A percentile compares a stretch with the other conserved stretches of the same genome.
phyloP scores from a whole-genome alignment of 2,888 invertebrate species.

The Dendrolimus houi region DNA sequence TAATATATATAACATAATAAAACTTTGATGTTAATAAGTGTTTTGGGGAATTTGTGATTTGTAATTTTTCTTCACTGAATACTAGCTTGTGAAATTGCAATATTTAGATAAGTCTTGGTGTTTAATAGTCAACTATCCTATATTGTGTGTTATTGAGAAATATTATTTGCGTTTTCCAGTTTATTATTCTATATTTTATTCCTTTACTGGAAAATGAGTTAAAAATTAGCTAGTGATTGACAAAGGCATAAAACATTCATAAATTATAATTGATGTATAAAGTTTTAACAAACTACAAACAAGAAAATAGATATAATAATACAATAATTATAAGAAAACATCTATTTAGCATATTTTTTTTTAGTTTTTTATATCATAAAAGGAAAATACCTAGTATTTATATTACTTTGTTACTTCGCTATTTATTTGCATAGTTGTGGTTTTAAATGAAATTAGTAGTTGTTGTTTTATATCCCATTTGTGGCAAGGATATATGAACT shows the following conservation, averaged over 20 bases:
- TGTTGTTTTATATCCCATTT: background rate
- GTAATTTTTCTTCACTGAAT: background rate
- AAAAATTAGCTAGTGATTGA: too few species aligned
- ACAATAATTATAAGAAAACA: constrained; percentile 10
- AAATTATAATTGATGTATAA: too few species aligned
- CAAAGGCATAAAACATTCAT: too few species aligned
- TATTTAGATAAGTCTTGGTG: background rate
- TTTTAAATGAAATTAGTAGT: constrained; percentile 7
- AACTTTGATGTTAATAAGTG: background rate
- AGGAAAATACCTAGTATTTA: constrained; percentile 15
- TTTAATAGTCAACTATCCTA: background rate
- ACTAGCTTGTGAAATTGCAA: background rate
- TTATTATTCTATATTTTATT: background rate
- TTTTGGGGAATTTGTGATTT: background rate
- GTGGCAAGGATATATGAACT: constrained; percentile 5
- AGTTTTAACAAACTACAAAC: constrained; percentile 1
- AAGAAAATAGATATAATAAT: constrained; percentile 3
- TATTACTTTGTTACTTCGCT: constrained; percentile 28
- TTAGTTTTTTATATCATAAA: constrained; percentile 24
- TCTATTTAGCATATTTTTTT: constrained; percentile 20
- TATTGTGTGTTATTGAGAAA: background rate
- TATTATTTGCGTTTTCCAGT: background rate
- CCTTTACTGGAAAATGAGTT: too few species aligned
- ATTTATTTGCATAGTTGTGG: constrained; percentile 16
- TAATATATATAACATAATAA: background rate